phyloP scores from a whole-genome alignment of 2,888 invertebrate species.

The Euspilapteryx auroguttella region DNA sequence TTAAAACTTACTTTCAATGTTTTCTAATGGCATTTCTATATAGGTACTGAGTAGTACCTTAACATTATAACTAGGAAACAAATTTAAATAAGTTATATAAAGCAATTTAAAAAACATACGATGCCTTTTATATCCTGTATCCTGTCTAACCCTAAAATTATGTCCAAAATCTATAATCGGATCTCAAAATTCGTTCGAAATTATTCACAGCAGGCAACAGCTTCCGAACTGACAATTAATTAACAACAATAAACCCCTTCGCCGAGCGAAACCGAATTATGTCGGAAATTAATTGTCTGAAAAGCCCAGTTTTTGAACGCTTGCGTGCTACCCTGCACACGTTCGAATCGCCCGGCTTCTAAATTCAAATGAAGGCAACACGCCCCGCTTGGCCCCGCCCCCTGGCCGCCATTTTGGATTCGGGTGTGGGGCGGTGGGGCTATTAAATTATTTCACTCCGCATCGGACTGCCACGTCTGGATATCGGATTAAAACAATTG shows the following conservation, averaged over 20 bases:
- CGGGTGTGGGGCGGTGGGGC: constrained; percentile 24
- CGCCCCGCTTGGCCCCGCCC: constrained; percentile 53
- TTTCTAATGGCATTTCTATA: too few species aligned
- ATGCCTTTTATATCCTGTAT: too few species aligned
- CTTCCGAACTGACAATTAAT: too few species aligned
- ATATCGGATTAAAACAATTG: constrained; percentile 61
- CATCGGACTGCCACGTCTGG: constrained; percentile 49
- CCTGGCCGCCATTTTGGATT: constrained; percentile 44
- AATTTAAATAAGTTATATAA: too few species aligned
- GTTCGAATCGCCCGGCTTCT: constrained; percentile 52
- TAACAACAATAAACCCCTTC: constrained; percentile 32
- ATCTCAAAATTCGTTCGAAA: too few species aligned
- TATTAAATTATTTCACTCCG: constrained; percentile 60
- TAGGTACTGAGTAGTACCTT: too few species aligned
- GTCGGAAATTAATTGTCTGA: constrained; percentile 53
- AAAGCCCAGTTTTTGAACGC: constrained; percentile 41
- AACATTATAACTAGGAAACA: too few species aligned
- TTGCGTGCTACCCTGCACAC: constrained; percentile 17
- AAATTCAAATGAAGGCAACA: constrained; percentile 60
- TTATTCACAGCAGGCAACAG: too few species aligned
- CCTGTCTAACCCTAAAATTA: too few species aligned
- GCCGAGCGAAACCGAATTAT: constrained; percentile 43
- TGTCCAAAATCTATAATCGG: too few species aligned
- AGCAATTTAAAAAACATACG: too few species aligned
- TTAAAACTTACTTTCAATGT: too few species aligned